Base-by-base conservation (phyloP, 2,888 invertebrate genomes). In the Blera fallax region DNA sequence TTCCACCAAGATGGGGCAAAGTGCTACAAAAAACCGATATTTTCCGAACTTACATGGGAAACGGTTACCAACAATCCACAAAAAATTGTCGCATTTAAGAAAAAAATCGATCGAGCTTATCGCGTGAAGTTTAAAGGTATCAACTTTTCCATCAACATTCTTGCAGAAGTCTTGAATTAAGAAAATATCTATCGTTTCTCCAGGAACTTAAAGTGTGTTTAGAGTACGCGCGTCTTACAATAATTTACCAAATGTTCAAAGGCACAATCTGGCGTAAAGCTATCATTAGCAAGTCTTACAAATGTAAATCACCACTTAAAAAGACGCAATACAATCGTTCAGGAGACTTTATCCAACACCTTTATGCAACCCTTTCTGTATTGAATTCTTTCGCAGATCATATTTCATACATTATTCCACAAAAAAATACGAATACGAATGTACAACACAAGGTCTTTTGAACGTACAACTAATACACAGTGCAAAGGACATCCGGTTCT, bases 401-500 rank as follows among this genome's bases (percentile, higher is more conserved):
- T 85, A 85, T 85, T 85, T 85, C 85, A 77, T 67, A 64, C 60
- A 69, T 52, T 70, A 80, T 70, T 83, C 64, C 27, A 60, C 37
- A 11, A 54, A 52, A 69, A 69, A 54, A 45, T 70, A 65, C 67
- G 18, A 52, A 45, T 34, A 29, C 64, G 43, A 65, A 58, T 48
- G 43, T 70, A 64, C 40, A 52, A 83, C 18, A 72, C 60, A 45
- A 67, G 65, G 34, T 69, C 43, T 16, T 43, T 37, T 24, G 27
- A 37, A 16, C 32, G 18, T n/a, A n/a, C n/a, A n/a, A n/a, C n/a
- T n/a, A 2, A 34, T 37, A 67, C 24, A 54, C 65, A 65, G 56
- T 76, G 74, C 70, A 83, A 79, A 76, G 79, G 79, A 87, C 83
- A 87, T 83, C 83, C 79, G 79, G 82, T 88, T 87, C 72, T 87